Evolutionary conservation across 2,797 vertebrate genomes (phyloP).

Genomic region (Botia kubotai): DNA sequence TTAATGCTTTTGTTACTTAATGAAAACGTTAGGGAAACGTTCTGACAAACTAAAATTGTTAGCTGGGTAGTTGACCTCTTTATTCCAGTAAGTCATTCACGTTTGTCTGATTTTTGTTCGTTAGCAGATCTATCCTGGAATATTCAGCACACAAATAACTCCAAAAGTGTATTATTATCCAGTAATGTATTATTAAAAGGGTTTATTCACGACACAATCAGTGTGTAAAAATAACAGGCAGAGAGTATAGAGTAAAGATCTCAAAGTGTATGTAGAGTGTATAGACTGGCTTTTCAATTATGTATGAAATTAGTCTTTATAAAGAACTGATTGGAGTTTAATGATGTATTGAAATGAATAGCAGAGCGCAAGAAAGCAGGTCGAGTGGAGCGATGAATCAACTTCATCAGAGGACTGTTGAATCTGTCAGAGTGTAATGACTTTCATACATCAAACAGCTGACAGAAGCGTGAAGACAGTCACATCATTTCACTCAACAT

Average conservation of each 20-base stretch:
- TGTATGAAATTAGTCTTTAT: conserved; percentile 23
- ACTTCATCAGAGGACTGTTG: conserved; percentile 27
- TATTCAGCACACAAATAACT: conserved; percentile 12
- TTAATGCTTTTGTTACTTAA: too few relatives aligned
- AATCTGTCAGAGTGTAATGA: conserved; percentile 37
- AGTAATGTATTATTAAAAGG: too few relatives aligned
- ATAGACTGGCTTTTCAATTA: conserved; percentile 39
- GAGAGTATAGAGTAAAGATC: too few relatives aligned
- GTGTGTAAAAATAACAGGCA: not conserved
- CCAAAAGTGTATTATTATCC: conserved; percentile 21
- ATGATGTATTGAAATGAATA: conserved; percentile 10
- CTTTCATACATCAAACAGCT: conserved; percentile 41
- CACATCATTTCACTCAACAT: conserved; percentile 6
- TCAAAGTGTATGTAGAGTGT: conserved; percentile 26
- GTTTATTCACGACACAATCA: conserved; percentile 10
- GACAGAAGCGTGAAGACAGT: conserved; percentile 21
- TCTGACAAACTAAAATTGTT: too few relatives aligned
- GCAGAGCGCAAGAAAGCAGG: not conserved
- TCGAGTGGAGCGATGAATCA: conserved; percentile 35
- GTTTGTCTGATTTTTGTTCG: conserved; percentile 9
- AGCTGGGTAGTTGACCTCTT: not conserved
- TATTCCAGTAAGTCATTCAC: not conserved
- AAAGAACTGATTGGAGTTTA: not conserved
- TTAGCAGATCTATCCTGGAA: not conserved
- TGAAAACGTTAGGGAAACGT: too few relatives aligned